Conservation (phyloP, 1,140 invertebrate species). For the Akabosia matsudoensis region DNA sequence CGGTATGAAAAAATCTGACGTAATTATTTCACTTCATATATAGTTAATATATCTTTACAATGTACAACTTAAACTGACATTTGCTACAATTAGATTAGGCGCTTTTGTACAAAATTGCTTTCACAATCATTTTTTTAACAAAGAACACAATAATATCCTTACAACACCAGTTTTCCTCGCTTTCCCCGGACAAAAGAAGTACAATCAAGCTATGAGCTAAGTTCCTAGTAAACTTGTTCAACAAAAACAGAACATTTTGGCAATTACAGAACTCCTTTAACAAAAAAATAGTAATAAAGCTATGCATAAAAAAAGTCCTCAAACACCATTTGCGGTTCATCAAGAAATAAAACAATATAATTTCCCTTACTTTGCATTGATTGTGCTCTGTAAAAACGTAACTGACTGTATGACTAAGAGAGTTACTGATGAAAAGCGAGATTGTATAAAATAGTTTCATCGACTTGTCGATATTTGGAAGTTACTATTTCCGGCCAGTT, state of each 20-base stretch:
- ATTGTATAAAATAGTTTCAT: neutral
- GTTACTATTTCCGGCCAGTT: too few species aligned
- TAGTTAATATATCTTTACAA: neutral
- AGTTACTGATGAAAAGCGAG: neutral
- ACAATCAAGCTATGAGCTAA: neutral
- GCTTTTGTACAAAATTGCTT: neutral
- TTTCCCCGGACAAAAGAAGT: too few species aligned
- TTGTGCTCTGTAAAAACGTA: slow-evolving; percentile 15
- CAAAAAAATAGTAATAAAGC: neutral
- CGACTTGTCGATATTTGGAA: neutral
- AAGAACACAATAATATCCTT: slow-evolving; percentile 19
- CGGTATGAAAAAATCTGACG: neutral
- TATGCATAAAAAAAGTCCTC: neutral
- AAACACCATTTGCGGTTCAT: neutral
- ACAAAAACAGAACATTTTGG: neutral
- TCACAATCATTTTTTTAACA: neutral
- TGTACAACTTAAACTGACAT: neutral
- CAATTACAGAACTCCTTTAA: neutral
- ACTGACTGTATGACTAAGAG: neutral
- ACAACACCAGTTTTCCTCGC: neutral
- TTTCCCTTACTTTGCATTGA: too few species aligned
- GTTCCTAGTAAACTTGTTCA: neutral
- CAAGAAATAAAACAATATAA: too few species aligned
- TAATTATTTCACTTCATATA: neutral
- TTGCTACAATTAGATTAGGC: neutral